These are phyloP conservation scores for Drosophila funebris DNA, from an alignment of 1,140 invertebrate species.

Conservation along the genomic window DNA sequence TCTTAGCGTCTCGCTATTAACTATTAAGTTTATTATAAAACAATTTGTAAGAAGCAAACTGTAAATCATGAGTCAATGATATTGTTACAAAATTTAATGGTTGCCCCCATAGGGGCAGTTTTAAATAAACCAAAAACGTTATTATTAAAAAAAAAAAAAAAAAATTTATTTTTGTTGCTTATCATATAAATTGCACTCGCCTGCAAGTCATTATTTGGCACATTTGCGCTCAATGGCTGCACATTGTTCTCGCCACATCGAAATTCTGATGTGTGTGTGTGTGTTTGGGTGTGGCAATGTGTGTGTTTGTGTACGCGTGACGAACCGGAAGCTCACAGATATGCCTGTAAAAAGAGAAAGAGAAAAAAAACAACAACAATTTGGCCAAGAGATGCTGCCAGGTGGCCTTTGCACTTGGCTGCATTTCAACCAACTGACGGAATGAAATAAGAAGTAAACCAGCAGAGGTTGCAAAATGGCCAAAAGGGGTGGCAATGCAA, in stretches of 20 bases:
- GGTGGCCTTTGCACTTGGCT: slow-evolving; percentile 74
- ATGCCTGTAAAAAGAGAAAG: slow-evolving; percentile 30
- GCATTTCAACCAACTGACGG: slow-evolving; percentile 46
- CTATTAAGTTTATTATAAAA: too few species aligned
- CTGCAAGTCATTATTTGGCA: slow-evolving; percentile 80
- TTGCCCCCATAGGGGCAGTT: too few species aligned
- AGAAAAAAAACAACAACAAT: slow-evolving; percentile 42
- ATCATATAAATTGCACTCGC: slow-evolving; percentile 80
- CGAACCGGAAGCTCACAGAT: slow-evolving; percentile 74
- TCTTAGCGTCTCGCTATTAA: too few species aligned
- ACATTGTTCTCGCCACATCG: slow-evolving; percentile 59
- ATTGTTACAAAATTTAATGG: too few species aligned
- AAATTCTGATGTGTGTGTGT: slow-evolving; percentile 1
- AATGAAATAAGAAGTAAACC: background rate
- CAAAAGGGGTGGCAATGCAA: background rate
- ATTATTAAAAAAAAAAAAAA: too few species aligned
- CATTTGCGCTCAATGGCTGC: slow-evolving; percentile 79
- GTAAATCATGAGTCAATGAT: too few species aligned
- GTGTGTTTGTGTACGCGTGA: slow-evolving; percentile 51
- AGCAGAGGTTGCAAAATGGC: slow-evolving; percentile 5
- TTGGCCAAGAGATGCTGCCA: slow-evolving; percentile 48
- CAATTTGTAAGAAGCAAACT: too few species aligned
- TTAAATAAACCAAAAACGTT: too few species aligned
- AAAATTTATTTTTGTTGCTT: slow-evolving; percentile 80
- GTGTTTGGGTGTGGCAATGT: slow-evolving; percentile 1